Base-by-base conservation (phyloP, 2,888 invertebrate genomes). In the Pteria penguin region DNA sequence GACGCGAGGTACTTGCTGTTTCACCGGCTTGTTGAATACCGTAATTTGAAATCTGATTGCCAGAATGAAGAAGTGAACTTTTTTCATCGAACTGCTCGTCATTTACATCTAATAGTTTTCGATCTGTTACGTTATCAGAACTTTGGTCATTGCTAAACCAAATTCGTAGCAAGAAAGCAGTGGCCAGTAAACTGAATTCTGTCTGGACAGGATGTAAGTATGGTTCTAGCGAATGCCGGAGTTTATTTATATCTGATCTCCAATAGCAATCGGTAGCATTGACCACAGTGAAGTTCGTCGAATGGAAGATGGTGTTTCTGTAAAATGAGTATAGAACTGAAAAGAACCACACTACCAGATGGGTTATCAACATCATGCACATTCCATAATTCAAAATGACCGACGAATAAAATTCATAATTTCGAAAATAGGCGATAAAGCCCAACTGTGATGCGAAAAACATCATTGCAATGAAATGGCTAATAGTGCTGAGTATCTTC, bases 131-230 rank as follows among this genome's bases (percentile, higher is more conserved):
- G 45, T 45, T 18, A 8, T 45, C 45, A n/a, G n/a, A n/a, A n/a
- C n/a, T n/a, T n/a, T n/a, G n/a, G 45, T 45, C 45, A 14, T 8
- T 14, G 11, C 8, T 14, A 45, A 18, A 45, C 68, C 68, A 68
- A 55, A 68, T 68, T 57, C 57, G 22, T 14, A 68, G 32, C 32
- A 68, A 31, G 18, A 68, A 68, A 11, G 55, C 29, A 32, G 32
- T 32, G 11, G 68, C 68, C 1, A 68, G 57, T 11, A 68, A 22
- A 57, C 68, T 58, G 29, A 57, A 68, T 18, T 68, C 68, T 68
- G 68, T 68, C 4, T 24, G 18, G 2, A 33, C 52, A 8, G 68
- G 68, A n/a, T 55, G 26, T 11, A 68, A 26, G n/a, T 26, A 68
- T 2, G 68, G 22, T 55, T 32, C 32, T 18, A 68, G 27, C 1